Evolutionary conservation across 2,888 invertebrate species (phyloP).

Genomic region (Timema cristinae): DNA sequence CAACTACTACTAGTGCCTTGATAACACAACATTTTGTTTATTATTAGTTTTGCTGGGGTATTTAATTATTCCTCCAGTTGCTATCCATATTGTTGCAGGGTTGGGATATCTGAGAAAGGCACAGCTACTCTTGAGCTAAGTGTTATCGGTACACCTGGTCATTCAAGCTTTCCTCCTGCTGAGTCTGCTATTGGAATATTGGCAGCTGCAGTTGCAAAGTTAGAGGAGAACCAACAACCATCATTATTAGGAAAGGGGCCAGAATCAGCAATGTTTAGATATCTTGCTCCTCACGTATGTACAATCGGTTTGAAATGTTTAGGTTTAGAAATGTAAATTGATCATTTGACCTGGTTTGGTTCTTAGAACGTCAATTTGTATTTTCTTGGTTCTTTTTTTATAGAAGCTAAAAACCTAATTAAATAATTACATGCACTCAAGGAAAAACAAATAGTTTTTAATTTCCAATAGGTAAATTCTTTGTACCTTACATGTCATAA

Average conservation of each 20-base stretch:
- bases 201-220: constrained; percentile 44
- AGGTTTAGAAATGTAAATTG: no score
- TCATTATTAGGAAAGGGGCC: constrained; percentile 39
- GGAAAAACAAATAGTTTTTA: no score
- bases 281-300: constrained; percentile 35
- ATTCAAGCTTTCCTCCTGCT: constrained; percentile 48
- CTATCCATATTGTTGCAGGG: constrained; percentile 35
- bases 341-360: no score
- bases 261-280: constrained; percentile 32
- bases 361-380: no score
- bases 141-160: constrained; percentile 44
- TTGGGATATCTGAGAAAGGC: constrained; percentile 49
- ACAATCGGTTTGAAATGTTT: background rate
- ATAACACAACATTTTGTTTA: background rate
- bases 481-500: no score
- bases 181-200: constrained; percentile 47
- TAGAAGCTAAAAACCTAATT: no score
- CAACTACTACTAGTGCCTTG: no score
- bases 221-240: constrained; percentile 46
- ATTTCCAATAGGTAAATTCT: no score
- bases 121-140: constrained; percentile 42
- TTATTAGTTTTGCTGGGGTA: background rate
- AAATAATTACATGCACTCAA: no score
- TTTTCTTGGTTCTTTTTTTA: no score
- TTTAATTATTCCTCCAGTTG: no score